Conservation (phyloP, 2,797 vertebrate genomes). For the Alosa sapidissima region DNA sequence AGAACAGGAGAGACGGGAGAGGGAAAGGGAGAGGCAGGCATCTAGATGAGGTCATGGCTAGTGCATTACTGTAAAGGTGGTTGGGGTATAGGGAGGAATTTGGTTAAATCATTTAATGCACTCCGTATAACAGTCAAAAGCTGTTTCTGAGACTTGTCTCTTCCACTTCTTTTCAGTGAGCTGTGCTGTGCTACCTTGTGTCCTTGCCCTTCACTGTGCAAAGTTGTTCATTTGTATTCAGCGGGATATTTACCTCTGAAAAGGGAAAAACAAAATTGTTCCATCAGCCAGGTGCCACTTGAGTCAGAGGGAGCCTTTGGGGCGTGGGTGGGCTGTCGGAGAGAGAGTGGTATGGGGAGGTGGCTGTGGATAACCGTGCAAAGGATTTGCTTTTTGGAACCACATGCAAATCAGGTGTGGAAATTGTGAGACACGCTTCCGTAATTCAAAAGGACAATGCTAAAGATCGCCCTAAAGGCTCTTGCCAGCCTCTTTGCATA, state of each 20-base stretch:
- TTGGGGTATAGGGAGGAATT: not conserved
- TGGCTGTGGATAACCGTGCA: not conserved
- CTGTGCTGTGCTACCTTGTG: not conserved
- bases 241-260: not conserved
- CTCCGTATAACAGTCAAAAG: not conserved
- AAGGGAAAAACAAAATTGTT: not conserved
- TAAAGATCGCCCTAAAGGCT: conserved; percentile 16
- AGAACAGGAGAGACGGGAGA: not conserved
- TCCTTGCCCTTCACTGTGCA: not conserved
- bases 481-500: conserved; percentile 13
- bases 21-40: not conserved
- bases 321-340: not conserved
- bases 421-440: not conserved
- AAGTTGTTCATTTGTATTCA: not conserved
- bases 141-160: not conserved
- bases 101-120: not conserved
- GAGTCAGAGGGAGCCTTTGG: not conserved
- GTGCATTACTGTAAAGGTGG: not conserved
- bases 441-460: conserved; percentile 13
- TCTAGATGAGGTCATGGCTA: not conserved
- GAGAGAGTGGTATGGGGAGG: not conserved
- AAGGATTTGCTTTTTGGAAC: not conserved
- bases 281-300: not conserved
- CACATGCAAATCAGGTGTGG: conserved; percentile 10
- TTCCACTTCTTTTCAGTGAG: not conserved